These are phyloP conservation scores for Odocoileus virginianus DNA, from an alignment of 2,113 vertebrate genomes.

Conservation along the genomic window DNA sequence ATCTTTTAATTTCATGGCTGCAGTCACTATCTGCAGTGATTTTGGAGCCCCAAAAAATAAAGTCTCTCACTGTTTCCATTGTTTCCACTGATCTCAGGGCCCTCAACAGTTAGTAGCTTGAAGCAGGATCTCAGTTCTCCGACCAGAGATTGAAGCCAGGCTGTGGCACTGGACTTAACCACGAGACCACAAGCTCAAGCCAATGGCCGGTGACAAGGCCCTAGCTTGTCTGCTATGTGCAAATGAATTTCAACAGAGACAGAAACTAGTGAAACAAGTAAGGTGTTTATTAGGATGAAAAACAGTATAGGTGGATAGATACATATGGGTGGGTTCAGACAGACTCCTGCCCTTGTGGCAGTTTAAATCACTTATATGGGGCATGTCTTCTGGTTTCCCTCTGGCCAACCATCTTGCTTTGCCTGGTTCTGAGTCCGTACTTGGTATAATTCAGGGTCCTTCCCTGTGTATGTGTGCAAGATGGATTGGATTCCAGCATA, in stretches of 20 bases:
- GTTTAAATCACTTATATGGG: background rate
- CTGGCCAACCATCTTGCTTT: background rate
- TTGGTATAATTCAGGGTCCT: background rate
- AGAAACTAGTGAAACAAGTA: background rate
- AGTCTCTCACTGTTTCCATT: background rate
- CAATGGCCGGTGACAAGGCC: background rate
- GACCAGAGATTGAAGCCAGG: background rate
- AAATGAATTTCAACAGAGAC: background rate
- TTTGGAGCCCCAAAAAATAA: background rate
- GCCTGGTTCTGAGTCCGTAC: background rate
- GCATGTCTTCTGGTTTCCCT: background rate
- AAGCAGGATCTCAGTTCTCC: background rate
- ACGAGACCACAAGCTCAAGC: background rate
- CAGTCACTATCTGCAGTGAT: background rate
- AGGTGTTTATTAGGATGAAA: background rate
- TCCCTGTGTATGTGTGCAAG: background rate
- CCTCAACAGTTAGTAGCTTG: background rate
- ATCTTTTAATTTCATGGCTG: background rate
- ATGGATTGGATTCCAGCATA: background rate
- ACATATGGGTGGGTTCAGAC: background rate
- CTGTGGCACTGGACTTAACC: background rate
- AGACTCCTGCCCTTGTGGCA: background rate
- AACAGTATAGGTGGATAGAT: background rate
- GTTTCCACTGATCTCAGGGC: background rate
- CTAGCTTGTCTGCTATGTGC: background rate